Evolutionary conservation across 2,113 vertebrate species (phyloP).

Genomic region (Tetraodon nigroviridis): DNA sequence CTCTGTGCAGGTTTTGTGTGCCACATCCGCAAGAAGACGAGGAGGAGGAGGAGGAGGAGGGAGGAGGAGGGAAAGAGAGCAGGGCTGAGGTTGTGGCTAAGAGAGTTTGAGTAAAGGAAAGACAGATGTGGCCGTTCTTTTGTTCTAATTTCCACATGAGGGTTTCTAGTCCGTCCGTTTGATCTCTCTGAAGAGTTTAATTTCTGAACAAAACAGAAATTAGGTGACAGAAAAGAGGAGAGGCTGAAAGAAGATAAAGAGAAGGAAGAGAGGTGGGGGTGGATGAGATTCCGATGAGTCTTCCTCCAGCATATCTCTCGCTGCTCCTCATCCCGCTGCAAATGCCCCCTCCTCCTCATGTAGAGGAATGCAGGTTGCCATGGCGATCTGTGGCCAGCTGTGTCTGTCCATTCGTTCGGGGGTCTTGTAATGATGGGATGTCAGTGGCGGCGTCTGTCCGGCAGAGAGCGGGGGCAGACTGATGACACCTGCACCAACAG

Average conservation of each 20-base stretch:
- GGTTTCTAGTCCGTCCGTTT: no score
- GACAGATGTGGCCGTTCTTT: background rate
- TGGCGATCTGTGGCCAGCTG: slow-evolving; percentile 71
- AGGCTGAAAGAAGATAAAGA: background rate
- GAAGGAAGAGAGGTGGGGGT: background rate
- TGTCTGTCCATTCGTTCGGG: slow-evolving; percentile 19
- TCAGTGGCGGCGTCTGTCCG: no score
- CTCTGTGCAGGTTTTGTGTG: slow-evolving; percentile 76
- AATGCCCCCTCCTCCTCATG: slow-evolving; percentile 61
- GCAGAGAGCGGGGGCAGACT: no score
- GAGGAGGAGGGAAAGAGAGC: slow-evolving; percentile 36
- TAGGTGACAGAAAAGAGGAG: slow-evolving; percentile 18
- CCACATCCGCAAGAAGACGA: slow-evolving; percentile 83
- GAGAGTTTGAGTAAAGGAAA: slow-evolving; percentile 19
- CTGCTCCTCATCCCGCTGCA: slow-evolving; percentile 49
- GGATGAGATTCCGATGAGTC: slow-evolving; percentile 45
- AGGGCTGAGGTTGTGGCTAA: slow-evolving; percentile 34
- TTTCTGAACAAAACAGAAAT: no score
- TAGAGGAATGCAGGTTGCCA: slow-evolving; percentile 86
- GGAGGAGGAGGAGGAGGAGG: slow-evolving; percentile 21
- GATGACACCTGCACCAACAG: no score
- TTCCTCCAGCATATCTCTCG: slow-evolving; percentile 20
- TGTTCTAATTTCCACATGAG: no score
- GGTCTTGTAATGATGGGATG: no score
- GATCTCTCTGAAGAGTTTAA: no score